These are phyloP conservation scores for Mesitornis unicolor DNA, from an alignment of 2,113 vertebrate genomes.

Conservation along the genomic window DNA sequence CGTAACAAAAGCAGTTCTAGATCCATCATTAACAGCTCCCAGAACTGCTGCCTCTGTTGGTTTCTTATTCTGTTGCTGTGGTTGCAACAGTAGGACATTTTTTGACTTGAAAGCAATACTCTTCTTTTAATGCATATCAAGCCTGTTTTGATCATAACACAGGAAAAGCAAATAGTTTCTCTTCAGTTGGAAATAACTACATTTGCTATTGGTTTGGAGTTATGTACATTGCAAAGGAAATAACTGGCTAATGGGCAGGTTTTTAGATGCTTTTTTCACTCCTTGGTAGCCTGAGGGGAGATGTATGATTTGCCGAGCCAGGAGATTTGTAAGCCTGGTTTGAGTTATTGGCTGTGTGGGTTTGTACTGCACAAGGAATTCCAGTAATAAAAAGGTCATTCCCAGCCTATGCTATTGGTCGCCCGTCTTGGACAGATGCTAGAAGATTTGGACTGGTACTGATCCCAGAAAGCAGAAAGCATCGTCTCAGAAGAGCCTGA, in stretches of 20 bases:
- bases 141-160: background rate
- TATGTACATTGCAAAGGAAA: background rate
- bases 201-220: background rate
- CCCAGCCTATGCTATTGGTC: background rate
- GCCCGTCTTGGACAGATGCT: background rate
- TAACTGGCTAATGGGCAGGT: background rate
- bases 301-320: background rate
- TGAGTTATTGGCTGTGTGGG: background rate
- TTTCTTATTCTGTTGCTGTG: background rate
- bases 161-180: background rate
- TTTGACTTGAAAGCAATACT: background rate
- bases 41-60: background rate
- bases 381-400: slow-evolving; percentile 5
- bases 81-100: background rate
- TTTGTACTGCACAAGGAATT: background rate
- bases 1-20: background rate
- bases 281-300: background rate
- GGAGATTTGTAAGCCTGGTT: background rate
- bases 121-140: background rate
- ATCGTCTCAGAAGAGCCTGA: background rate
- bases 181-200: background rate
- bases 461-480: background rate
- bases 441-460: background rate
- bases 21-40: background rate
- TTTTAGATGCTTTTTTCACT: background rate